These are phyloP conservation scores for Drosophila hamatofila DNA, from an alignment of 2,888 invertebrate species.

Conservation along the genomic window DNA sequence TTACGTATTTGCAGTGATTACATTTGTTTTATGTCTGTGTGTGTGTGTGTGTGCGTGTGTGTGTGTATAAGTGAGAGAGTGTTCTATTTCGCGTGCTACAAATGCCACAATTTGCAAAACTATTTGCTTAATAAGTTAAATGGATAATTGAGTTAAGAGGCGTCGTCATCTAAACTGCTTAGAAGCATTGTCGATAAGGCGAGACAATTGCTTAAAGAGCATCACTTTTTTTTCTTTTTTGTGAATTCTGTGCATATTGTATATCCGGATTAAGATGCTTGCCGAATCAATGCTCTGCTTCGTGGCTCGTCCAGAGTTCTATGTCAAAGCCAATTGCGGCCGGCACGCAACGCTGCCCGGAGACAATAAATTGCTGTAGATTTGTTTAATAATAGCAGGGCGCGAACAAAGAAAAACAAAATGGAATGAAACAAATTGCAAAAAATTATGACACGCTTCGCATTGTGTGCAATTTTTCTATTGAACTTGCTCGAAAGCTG, in stretches of 20 bases:
- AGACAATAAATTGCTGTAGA: conserved; percentile 51
- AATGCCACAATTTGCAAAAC: conserved; percentile 67
- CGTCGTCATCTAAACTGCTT: conserved; percentile 34
- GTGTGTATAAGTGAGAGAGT: conserved; percentile 4
- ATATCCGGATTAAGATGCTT: conserved; percentile 50
- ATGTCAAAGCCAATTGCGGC: conserved; percentile 65
- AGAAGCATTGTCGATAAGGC: conserved; percentile 41
- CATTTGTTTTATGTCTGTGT: background rate
- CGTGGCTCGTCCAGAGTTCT: conserved; percentile 40
- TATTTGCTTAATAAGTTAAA: conserved; percentile 76
- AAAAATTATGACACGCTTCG: conserved; percentile 57
- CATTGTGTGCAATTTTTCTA: conserved; percentile 49
- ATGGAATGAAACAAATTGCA: conserved; percentile 46
- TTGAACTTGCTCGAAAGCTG: conserved; percentile 22
- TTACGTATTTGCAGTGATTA: conserved; percentile 59
- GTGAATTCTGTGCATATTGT: conserved; percentile 3
- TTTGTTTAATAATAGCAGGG: conserved; percentile 51
- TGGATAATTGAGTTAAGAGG: conserved; percentile 77
- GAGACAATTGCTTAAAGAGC: conserved; percentile 36
- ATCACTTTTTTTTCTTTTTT: background rate
- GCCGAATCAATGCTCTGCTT: conserved; percentile 17
- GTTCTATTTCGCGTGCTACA: conserved; percentile 64
- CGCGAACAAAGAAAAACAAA: conserved; percentile 52
- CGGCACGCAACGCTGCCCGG: conserved; percentile 59
- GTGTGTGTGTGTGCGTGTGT: background rate